Conservation (phyloP, 2,113 vertebrate species). For the Rhodinocichla rosea region DNA sequence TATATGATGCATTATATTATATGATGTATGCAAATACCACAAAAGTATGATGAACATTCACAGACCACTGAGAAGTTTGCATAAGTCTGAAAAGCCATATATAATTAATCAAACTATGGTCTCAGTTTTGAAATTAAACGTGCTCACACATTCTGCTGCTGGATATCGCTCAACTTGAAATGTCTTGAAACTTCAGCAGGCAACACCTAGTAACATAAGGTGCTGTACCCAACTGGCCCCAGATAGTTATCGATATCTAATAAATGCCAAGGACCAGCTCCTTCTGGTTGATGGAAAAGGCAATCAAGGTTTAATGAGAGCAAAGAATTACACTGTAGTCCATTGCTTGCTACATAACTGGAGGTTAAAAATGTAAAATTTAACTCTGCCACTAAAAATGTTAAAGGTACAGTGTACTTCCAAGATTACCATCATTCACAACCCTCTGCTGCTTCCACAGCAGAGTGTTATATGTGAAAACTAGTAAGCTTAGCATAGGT, state of each 20-base stretch:
- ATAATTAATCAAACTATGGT: neutral
- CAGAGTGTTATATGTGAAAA: neutral
- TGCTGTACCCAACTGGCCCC: neutral
- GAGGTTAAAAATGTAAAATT: slow-evolving; percentile 43
- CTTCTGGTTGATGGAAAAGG: slow-evolving; percentile 30
- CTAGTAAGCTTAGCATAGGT: neutral
- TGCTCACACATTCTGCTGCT: neutral
- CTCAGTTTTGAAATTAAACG: neutral
- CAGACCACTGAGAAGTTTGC: neutral
- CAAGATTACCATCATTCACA: neutral
- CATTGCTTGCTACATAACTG: neutral
- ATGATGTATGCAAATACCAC: neutral
- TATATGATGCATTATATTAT: neutral
- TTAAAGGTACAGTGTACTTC: neutral
- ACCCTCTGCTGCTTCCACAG: neutral
- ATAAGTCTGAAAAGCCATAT: neutral
- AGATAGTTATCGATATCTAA: slow-evolving; percentile 23
- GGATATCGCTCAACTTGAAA: neutral
- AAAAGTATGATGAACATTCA: neutral
- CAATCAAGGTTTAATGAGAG: slow-evolving; percentile 47
- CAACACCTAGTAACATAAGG: neutral
- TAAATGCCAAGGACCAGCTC: neutral
- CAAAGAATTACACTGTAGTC: slow-evolving; percentile 4
- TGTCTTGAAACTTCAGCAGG: neutral
- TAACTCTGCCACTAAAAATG: slow-evolving; percentile 11